Base-by-base conservation (phyloP, 2,113 vertebrate species). In the Hylia prasina region DNA sequence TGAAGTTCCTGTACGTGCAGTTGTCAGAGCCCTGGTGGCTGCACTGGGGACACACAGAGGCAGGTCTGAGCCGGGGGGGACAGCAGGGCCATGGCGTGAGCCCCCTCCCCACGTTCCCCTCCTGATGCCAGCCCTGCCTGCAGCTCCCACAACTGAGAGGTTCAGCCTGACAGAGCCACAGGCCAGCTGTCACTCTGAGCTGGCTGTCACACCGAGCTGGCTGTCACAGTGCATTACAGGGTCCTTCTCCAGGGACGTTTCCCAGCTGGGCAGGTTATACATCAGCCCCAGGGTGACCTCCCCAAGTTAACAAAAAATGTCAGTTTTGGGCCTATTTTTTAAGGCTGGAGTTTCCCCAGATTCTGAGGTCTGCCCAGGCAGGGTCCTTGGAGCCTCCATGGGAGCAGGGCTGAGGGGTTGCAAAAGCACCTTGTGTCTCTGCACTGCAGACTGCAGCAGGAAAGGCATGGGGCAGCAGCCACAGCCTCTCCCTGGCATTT, bases 1-100 rank as follows among this genome's bases (percentile, higher is more conserved):
- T 98, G 97, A 98, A 98, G 95, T 98, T 98, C 58, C 96, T 61
- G 95, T 98, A 98, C 5, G 89, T 94, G 94, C 98, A 98, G 53
- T 87, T 48, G 2, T 93, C 91, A 3, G 93, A 64, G 73, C 96
- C 94, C 2, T 89, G 94, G 1, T 71, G 75, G 57, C 96, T 97
- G 95, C 98, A 98, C 98, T 98, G 97, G 9, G 68, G 94, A 53
- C 61, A 73, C 70, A 82, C 2, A 72, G 58, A 58, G 80, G 44
- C 44, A 40, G 80, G 10, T 21, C 33, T 51, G 81, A 77, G 75
- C 31, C 6, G 0, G 0, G 1, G 15, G 27, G 42, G 12, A 16
- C 2, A 2, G 60, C 71, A 31, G 35, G 60, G 65, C 5, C 2
- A 2, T 0, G 10, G 3, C 0, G 1, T 11, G 9, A 10, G 25